Conservation (phyloP, 2,797 vertebrate species). For the Microhierax caerulescens region DNA sequence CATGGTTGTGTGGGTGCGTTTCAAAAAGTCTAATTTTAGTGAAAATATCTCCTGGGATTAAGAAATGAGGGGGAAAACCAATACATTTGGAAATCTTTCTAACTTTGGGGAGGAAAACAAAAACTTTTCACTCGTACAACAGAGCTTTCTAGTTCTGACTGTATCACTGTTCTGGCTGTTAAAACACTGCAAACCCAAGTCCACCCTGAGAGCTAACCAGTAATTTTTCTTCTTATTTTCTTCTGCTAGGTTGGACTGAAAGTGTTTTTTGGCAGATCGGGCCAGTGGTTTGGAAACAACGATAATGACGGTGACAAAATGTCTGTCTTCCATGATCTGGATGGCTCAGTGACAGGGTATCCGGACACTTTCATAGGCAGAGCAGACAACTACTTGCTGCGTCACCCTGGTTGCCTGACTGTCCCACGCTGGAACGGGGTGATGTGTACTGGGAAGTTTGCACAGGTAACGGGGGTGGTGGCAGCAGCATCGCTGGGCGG, state of each 20-base stretch:
- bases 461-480: slow-evolving; percentile 33
- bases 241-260: slow-evolving; percentile 57
- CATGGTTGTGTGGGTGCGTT: not conserved
- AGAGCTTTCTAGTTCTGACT: not conserved
- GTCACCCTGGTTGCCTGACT: slow-evolving; percentile 29
- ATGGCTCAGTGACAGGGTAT: slow-evolving; percentile 47
- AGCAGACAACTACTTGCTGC: slow-evolving; percentile 52
- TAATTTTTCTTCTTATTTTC: not conserved
- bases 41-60: not conserved
- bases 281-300: slow-evolving; percentile 65
- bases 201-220: not conserved
- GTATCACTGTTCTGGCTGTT: not conserved
- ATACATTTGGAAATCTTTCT: not conserved
- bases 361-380: slow-evolving; percentile 45
- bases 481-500: rapidly evolving
- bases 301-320: slow-evolving; percentile 60
- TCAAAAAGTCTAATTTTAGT: not conserved
- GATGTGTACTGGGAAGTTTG: slow-evolving; percentile 28
- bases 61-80: not conserved
- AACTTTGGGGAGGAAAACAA: not conserved
- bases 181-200: not conserved
- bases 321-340: slow-evolving; percentile 63
- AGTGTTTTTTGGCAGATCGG: slow-evolving; percentile 54
- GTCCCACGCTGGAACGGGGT: slow-evolving; percentile 51
- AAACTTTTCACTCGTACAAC: not conserved